Evolutionary conservation across 2,797 vertebrate species (phyloP).

Genomic region (Xyrichtys novacula): DNA sequence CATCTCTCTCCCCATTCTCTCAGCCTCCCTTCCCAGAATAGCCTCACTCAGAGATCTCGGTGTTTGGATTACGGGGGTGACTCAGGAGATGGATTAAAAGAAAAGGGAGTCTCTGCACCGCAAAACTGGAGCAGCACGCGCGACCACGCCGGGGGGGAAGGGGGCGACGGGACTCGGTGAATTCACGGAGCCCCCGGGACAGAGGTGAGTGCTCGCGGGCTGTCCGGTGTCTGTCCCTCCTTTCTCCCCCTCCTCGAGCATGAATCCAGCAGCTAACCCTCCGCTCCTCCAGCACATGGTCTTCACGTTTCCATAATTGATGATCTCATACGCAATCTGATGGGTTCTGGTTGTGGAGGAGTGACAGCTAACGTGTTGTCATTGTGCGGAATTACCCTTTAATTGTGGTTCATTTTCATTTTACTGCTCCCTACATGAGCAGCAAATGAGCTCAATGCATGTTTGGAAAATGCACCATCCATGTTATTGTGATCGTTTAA

Average conservation of each 20-base stretch:
- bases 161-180: conserved; percentile 85
- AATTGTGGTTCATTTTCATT: neutral
- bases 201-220: conserved; percentile 81
- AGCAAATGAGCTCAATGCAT: conserved; percentile 3
- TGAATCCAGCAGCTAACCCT: neutral
- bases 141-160: conserved; percentile 83
- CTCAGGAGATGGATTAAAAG: conserved; percentile 77
- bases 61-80: conserved; percentile 53
- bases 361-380: conserved; percentile 19
- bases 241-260: neutral
- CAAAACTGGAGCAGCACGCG: conserved; percentile 86
- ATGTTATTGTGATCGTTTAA: no score
- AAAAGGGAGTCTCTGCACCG: conserved; percentile 49
- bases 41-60: conserved; percentile 30
- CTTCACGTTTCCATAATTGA: conserved; percentile 66
- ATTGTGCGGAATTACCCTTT: neutral
- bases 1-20: conserved; percentile 34
- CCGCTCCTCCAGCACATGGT: conserved; percentile 68
- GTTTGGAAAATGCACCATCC: no score
- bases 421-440: neutral
- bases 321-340: conserved; percentile 54
- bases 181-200: conserved; percentile 85
- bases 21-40: conserved; percentile 44
- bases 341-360: conserved; percentile 36
- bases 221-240: neutral